Evolutionary conservation across 1,140 invertebrate genomes (phyloP).

Genomic region (Leptestheria dahalacensis): DNA sequence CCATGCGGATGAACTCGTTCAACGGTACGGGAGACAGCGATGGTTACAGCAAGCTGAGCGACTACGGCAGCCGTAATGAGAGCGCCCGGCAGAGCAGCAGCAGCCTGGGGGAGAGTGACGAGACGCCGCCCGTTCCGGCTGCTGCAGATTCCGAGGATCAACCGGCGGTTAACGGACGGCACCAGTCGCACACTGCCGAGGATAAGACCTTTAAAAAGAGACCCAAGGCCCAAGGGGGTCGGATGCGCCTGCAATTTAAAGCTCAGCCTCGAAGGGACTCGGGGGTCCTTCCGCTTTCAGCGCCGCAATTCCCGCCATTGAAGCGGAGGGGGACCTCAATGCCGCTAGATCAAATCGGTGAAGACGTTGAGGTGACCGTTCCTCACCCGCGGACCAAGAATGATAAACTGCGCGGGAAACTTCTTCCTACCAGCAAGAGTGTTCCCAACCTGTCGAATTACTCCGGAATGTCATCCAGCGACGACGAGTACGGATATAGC

Average conservation of each 20-base stretch:
- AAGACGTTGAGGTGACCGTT: neutral
- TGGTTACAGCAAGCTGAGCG: slow-evolving; percentile 14
- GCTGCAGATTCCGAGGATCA: neutral
- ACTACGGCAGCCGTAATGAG: slow-evolving; percentile 21
- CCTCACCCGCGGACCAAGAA: too few species aligned
- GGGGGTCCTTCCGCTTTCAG: neutral
- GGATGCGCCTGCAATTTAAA: neutral
- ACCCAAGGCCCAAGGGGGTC: neutral
- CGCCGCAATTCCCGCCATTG: neutral
- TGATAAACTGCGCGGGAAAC: too few species aligned
- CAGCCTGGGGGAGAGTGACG: neutral
- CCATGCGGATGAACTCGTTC: neutral
- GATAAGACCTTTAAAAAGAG: neutral
- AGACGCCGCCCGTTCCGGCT: too few species aligned
- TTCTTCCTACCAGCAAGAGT: neutral
- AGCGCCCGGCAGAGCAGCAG: slow-evolving; percentile 1
- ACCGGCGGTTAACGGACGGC: too few species aligned
- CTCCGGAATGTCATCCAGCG: slow-evolving; percentile 3
- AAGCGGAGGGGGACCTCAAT: neutral
- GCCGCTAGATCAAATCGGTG: neutral
- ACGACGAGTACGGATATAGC: slow-evolving; percentile 14
- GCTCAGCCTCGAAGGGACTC: neutral
- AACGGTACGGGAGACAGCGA: slow-evolving; percentile 7
- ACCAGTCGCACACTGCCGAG: neutral
- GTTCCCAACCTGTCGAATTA: neutral